Evolutionary conservation across 2,797 vertebrate genomes (phyloP).

Genomic region (Perodicticus potto): DNA sequence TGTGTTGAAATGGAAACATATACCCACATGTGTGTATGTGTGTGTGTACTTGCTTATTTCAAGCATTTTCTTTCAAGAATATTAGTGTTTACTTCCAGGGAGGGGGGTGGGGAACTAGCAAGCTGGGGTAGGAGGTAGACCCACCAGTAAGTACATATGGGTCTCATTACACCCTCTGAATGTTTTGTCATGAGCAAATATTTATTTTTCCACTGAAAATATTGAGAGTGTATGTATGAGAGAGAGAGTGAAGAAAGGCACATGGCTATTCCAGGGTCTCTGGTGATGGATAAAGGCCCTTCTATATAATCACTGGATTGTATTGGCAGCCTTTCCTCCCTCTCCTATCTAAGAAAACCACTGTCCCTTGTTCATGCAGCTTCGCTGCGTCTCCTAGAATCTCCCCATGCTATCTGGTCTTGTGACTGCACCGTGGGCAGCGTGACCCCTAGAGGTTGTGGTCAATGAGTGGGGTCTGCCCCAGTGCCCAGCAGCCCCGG

Average conservation of each 20-base stretch:
- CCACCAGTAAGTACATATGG: neutral
- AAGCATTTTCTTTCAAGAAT: constrained; percentile 16
- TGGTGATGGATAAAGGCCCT: neutral
- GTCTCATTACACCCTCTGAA: neutral
- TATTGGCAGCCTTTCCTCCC: neutral
- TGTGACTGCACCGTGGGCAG: neutral
- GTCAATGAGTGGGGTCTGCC: neutral
- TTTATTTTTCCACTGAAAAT: constrained; percentile 65
- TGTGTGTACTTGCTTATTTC: neutral
- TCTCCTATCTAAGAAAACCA: neutral
- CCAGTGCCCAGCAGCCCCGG: neutral
- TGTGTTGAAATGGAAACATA: neutral
- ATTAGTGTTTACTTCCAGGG: constrained; percentile 20
- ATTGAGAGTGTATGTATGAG: neutral
- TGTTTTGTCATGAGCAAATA: constrained; percentile 10
- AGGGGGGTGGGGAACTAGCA: neutral
- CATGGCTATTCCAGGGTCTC: neutral
- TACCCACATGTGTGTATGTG: neutral
- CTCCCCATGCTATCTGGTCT: neutral
- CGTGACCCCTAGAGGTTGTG: neutral
- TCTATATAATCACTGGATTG: too few species aligned
- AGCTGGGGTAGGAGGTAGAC: neutral
- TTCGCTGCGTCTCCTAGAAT: neutral
- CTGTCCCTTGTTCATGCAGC: neutral
- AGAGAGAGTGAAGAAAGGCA: neutral